Evolutionary conservation across 1,140 invertebrate genomes (phyloP).

Genomic region (Caligus rogercresseyi): DNA sequence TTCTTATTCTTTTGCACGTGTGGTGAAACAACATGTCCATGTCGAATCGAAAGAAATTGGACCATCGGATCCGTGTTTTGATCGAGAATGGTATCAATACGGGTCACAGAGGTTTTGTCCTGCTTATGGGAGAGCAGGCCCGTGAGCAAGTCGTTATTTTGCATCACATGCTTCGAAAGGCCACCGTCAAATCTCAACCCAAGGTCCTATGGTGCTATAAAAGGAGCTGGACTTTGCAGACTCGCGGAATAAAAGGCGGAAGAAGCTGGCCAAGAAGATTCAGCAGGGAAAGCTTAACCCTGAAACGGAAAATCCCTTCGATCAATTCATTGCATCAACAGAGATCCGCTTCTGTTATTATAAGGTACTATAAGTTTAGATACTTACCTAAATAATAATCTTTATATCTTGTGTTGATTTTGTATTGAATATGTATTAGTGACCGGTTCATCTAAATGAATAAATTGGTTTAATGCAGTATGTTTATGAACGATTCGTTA

Average conservation of each 20-base stretch:
- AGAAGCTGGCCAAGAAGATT: constrained; percentile 65
- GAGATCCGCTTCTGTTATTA: constrained; percentile 96
- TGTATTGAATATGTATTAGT: too few species aligned
- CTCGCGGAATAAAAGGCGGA: constrained; percentile 75
- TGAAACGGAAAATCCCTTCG: constrained; percentile 91
- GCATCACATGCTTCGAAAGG: constrained; percentile 92
- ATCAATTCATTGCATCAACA: constrained; percentile 86
- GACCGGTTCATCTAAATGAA: too few species aligned
- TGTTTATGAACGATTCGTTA: too few species aligned
- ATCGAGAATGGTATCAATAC: constrained; percentile 88
- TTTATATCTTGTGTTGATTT: too few species aligned
- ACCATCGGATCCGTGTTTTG: constrained; percentile 79
- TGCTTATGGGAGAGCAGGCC: constrained; percentile 86
- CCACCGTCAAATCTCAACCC: constrained; percentile 72
- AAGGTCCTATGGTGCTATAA: constrained; percentile 97
- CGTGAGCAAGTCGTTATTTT: constrained; percentile 88
- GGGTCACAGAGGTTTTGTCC: constrained; percentile 77
- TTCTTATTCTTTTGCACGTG: too few species aligned
- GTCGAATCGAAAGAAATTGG: constrained; percentile 73
- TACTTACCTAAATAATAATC: too few species aligned
- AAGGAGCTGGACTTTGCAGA: constrained; percentile 84
- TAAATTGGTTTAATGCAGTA: too few species aligned
- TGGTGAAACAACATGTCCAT: too few species aligned
- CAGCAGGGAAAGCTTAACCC: constrained; percentile 70
- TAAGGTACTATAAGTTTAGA: too few species aligned